Evolutionary conservation across 2,797 vertebrate genomes (phyloP).

Genomic region (Sylvia borin): DNA sequence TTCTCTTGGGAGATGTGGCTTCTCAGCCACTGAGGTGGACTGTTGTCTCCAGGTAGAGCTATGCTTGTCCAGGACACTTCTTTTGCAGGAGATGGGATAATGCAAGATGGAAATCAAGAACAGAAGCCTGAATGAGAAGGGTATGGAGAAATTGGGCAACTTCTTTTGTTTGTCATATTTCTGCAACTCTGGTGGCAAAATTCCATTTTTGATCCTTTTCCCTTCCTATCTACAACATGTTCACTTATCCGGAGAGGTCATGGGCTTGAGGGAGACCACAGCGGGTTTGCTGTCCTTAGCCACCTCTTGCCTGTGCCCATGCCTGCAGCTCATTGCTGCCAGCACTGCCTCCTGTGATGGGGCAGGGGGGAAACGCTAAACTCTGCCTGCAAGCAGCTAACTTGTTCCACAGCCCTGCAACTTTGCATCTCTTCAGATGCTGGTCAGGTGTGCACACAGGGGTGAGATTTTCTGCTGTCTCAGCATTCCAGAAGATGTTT

Average conservation of each 20-base stretch:
- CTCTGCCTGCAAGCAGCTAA: background rate
- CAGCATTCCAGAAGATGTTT: background rate
- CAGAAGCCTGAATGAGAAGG: background rate
- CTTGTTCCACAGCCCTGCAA: background rate
- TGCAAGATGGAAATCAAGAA: rapidly evolving
- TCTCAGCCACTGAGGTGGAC: background rate
- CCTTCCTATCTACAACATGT: rapidly evolving
- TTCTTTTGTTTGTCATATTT: background rate
- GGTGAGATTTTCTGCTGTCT: background rate
- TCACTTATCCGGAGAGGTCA: background rate
- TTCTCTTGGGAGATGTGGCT: background rate
- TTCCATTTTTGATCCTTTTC: background rate
- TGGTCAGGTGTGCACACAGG: rapidly evolving
- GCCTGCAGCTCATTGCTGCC: background rate
- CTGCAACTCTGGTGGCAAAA: background rate
- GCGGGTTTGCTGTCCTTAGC: background rate
- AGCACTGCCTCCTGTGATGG: background rate
- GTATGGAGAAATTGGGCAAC: background rate
- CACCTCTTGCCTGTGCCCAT: background rate
- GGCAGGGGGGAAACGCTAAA: background rate
- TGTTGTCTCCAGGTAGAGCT: background rate
- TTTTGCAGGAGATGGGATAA: background rate
- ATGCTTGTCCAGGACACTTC: background rate
- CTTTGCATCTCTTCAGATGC: background rate
- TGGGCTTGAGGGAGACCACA: background rate